A percentile compares a stretch with the other conserved stretches of the same genome.
Conservation (phyloP, 2,113 vertebrate genomes). For the Willisornis vidua region DNA sequence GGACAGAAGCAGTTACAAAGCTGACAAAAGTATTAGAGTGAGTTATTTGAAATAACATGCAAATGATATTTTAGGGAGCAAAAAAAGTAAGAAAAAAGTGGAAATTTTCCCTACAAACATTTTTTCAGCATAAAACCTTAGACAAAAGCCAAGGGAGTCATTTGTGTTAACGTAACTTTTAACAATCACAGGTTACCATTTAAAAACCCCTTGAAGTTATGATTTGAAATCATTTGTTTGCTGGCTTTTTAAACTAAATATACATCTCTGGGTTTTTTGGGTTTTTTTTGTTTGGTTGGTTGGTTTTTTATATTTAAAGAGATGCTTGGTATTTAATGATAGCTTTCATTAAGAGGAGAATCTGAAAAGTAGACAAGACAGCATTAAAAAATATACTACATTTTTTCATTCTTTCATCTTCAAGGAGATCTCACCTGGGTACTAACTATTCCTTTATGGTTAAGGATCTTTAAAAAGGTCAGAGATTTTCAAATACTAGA, state of each 20-base stretch:
- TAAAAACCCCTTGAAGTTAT: neutral
- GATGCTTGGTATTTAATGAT: neutral
- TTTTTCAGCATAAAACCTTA: neutral
- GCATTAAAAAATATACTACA: neutral
- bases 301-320: neutral
- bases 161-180: neutral
- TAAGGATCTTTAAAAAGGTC: neutral
- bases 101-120: neutral
- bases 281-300: neutral
- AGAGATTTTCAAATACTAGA: neutral
- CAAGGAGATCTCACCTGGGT: neutral
- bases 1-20: neutral
- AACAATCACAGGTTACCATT: neutral
- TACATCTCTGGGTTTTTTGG: fast-evolving
- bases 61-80: neutral
- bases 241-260: neutral
- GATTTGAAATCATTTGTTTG: neutral
- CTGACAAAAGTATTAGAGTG: neutral
- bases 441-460: neutral
- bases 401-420: neutral
- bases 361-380: neutral
- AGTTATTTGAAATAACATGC: neutral
- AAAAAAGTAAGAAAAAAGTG: neutral
- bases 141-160: neutral
- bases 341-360: neutral